Conservation (phyloP, 1,140 invertebrate genomes). For the Penaeus indicus region DNA sequence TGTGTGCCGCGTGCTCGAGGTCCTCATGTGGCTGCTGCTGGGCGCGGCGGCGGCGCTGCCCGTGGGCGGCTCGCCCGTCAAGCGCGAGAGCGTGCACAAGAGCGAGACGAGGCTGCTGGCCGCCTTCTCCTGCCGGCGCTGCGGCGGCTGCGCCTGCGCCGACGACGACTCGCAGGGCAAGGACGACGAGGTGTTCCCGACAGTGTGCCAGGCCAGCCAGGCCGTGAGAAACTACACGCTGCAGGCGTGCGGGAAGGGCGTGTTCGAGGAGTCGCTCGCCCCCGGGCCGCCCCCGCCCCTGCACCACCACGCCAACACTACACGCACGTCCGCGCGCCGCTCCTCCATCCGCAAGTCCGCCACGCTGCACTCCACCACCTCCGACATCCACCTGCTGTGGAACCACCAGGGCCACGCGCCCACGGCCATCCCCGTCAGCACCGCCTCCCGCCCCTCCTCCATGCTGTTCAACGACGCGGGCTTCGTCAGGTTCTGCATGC, state of each 20-base stretch:
- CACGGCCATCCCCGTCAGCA: conserved; percentile 68
- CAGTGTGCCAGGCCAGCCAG: conserved; percentile 87
- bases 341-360: conserved; percentile 73
- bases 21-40: conserved; percentile 49
- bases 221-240: conserved; percentile 86
- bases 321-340: conserved; percentile 48
- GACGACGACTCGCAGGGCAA: conserved; percentile 73
- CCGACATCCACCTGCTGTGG: conserved; percentile 70
- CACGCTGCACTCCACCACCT: conserved; percentile 72
- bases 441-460: conserved; percentile 70
- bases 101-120: conserved; percentile 38
- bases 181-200: conserved; percentile 80
- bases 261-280: conserved; percentile 79
- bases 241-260: conserved; percentile 79
- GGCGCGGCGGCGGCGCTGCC: conserved; percentile 13
- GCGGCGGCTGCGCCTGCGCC: conserved; percentile 61
- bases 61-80: conserved; percentile 32
- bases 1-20: conserved; percentile 47
- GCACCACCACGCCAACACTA: conserved; percentile 47
- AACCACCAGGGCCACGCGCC: conserved; percentile 72
- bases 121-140: conserved; percentile 35
- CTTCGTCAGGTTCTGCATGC: conserved; percentile 82
- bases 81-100: conserved; percentile 36
- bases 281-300: conserved; percentile 70
- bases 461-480: conserved; percentile 89